Percentiles rank a stretch among this genome's conserved stretches.
These are phyloP conservation scores for Platysternon megacephalum DNA, from an alignment of 2,113 vertebrate species.

Conservation along the genomic window DNA sequence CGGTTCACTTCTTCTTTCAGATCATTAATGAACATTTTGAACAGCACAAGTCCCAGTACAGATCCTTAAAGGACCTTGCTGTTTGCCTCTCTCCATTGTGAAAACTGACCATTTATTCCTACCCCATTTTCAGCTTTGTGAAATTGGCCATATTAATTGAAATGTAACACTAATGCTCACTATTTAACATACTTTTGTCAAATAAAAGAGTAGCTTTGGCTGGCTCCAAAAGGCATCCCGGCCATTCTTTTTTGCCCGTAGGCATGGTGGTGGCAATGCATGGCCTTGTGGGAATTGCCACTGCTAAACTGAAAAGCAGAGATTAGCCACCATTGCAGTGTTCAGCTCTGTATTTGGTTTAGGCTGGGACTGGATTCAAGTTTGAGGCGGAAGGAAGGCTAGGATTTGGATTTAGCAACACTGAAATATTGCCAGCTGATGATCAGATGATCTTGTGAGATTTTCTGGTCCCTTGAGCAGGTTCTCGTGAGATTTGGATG, in stretches of 20 bases:
- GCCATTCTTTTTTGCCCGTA: neutral
- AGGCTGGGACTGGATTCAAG: neutral
- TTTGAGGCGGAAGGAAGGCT: neutral
- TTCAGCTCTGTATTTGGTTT: neutral
- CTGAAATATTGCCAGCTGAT: neutral
- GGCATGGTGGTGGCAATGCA: neutral
- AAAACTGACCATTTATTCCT: neutral
- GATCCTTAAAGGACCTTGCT: neutral
- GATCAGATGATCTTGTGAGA: neutral
- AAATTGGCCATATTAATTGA: neutral
- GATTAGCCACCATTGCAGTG: neutral
- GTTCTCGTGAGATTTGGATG: neutral
- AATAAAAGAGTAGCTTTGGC: neutral
- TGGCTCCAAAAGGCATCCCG: neutral
- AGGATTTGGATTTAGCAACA: neutral
- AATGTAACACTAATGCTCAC: neutral
- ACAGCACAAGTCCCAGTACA: neutral
- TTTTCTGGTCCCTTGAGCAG: neutral
- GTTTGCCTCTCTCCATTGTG: neutral
- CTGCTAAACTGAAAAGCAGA: neutral
- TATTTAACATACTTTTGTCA: neutral
- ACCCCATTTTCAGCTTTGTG: neutral
- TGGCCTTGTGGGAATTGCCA: neutral
- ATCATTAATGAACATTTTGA: neutral
- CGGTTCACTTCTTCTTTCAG: neutral